Evolutionary conservation across 1,140 invertebrate species (phyloP).

Genomic region (Xylocopa sonorina): DNA sequence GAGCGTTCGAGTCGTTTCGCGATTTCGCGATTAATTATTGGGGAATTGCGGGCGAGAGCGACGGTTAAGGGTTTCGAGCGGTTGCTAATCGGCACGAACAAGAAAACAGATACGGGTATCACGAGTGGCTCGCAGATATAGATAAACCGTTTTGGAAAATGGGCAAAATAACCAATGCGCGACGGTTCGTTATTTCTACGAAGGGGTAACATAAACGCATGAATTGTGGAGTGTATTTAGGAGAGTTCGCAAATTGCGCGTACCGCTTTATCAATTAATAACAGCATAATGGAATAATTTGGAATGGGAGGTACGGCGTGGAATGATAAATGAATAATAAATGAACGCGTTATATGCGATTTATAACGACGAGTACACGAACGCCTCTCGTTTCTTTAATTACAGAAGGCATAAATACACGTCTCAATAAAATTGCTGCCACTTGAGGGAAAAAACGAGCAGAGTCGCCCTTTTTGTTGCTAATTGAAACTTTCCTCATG

Average conservation of each 20-base stretch:
- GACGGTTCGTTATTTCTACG: no score
- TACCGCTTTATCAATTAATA: conserved; percentile 23
- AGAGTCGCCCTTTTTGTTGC: neutral
- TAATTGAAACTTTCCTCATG: neutral
- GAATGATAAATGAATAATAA: conserved; percentile 10
- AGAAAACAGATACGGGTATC: conserved; percentile 54
- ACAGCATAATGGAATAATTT: neutral
- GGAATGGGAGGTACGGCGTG: neutral
- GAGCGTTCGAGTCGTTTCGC: neutral
- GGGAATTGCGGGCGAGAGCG: neutral
- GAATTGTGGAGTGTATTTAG: neutral
- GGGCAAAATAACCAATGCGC: no score
- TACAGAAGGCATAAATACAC: conserved; percentile 19
- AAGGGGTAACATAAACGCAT: neutral
- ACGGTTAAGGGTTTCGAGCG: no score
- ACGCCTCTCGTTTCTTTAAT: neutral
- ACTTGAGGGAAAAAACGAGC: neutral
- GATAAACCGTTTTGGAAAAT: no score
- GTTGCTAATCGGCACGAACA: conserved; percentile 55
- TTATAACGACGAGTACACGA: conserved; percentile 19
- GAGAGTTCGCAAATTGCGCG: neutral
- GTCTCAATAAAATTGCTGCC: conserved; percentile 28
- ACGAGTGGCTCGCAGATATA: conserved; percentile 62
- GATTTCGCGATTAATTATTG: neutral
- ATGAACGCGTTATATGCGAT: conserved; percentile 15